Base-by-base conservation (phyloP, 2,113 vertebrate species). In the Sinocyclocheilus anophthalmus region DNA sequence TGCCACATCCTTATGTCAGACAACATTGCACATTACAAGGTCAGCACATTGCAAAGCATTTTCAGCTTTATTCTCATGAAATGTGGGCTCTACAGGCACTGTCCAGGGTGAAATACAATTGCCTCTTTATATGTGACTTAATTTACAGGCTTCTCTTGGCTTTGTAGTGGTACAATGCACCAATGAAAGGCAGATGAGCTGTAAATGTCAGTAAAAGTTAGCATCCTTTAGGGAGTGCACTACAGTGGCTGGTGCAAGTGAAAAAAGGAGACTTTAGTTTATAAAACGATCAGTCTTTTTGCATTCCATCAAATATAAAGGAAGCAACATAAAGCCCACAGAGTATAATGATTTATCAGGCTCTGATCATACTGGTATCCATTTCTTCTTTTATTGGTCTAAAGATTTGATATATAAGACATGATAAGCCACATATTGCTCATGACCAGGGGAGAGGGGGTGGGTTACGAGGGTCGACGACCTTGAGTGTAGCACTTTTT, bases 121-220 rank as follows among this genome's bases (percentile, higher is more conserved):
- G 81, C 18, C 86, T 61, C 57, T 90, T 87, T 89, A 76, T 84
- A 85, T 33, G 72, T 80, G 78, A 85, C 87, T 86, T 84, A 73
- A 90, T 91, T 91, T 91, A 91, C 57, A 83, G 67, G 87, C 88
- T 86, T 88, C 85, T 90, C 85, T 85, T 70, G 81, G 57, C 85
- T 87, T 89, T 87, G 87, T 70, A 88, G 89, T 87, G 84, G 81
- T 75, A 86, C 63, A 79, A 72, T 86, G 87, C 88, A 88, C 86
- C 87, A 92, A 92, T 89, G 79, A 90, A 91, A 92, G 89, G 89
- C 91, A 93, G 90, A 94, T 89, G 91, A 92, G 67, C 26, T 59
- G 88, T 86, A 90, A 92, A 93, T 84, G 85, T 88, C 81, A 89
- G 86, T 70, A 88, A 88, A 91, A 88, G 72, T 83, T 84, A 85